Evolutionary conservation across 2,888 invertebrate species (phyloP).

Genomic region (Calephelis perditalis): DNA sequence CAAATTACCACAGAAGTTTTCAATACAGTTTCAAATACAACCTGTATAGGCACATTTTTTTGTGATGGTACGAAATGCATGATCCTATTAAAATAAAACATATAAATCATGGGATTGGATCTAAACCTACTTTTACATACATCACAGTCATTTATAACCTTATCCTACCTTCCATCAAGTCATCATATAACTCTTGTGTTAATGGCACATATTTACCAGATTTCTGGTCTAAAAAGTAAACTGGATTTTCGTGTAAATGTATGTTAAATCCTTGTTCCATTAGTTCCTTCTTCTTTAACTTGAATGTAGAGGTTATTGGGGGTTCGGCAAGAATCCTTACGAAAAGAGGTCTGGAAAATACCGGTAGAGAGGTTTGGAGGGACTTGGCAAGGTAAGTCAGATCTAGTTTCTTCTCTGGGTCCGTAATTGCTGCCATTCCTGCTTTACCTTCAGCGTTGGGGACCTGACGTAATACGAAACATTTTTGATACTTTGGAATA

Average conservation of each 20-base stretch:
- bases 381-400: conserved; percentile 63
- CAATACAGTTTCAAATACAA: too few relatives aligned
- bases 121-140: conserved; percentile 1
- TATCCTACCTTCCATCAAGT: conserved; percentile 66
- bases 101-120: background rate
- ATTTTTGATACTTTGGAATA: too few relatives aligned
- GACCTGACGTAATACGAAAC: conserved; percentile 65
- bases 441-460: conserved; percentile 91
- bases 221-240: conserved; percentile 81
- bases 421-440: conserved; percentile 95
- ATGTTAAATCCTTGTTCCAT: conserved; percentile 88
- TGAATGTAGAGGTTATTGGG: conserved; percentile 92
- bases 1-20: too few relatives aligned
- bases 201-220: conserved; percentile 64
- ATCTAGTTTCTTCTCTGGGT: conserved; percentile 82
- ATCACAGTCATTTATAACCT: conserved; percentile 58
- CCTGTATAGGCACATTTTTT: too few relatives aligned
- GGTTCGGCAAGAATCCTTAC: conserved; percentile 86
- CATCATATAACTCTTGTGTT: conserved; percentile 64
- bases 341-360: conserved; percentile 93
- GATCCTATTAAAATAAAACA: too few relatives aligned
- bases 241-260: conserved; percentile 79
- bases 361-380: conserved; percentile 80
- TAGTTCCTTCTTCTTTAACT: conserved; percentile 93
- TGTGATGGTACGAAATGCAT: too few relatives aligned